Conservation (phyloP, 2,888 invertebrate species). For the Carterocephalus palaemon region DNA sequence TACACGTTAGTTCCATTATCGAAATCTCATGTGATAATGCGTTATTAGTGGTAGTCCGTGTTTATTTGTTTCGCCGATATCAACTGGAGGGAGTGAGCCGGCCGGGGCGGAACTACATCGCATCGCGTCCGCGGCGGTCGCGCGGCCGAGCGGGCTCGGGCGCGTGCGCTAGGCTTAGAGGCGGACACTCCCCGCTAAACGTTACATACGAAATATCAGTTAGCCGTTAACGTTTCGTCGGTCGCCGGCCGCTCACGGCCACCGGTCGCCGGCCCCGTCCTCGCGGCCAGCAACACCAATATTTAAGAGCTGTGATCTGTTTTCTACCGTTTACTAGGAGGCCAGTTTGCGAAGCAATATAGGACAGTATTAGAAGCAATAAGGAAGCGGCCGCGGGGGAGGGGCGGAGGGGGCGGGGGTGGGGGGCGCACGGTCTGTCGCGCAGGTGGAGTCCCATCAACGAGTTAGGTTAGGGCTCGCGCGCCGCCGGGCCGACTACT, state of each 20-base stretch:
- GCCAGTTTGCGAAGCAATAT: conserved; percentile 21
- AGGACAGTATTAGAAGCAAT: conserved; percentile 25
- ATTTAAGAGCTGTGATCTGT: conserved; percentile 26
- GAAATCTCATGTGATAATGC: too few relatives aligned
- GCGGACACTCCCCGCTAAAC: not conserved
- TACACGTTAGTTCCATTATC: too few relatives aligned
- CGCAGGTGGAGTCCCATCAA: conserved; percentile 66
- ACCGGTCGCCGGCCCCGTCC: not conserved
- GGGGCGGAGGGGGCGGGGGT: conserved; percentile 11
- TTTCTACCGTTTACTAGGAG: conserved; percentile 13
- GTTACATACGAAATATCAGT: too few relatives aligned
- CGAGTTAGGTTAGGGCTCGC: conserved; percentile 64
- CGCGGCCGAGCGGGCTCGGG: not conserved
- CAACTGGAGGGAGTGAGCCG: conserved; percentile 2
- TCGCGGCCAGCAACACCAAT: conserved; percentile 7
- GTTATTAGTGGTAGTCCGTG: too few relatives aligned
- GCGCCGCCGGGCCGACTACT: conserved; percentile 46
- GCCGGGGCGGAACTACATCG: too few relatives aligned
- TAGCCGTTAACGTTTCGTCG: not conserved
- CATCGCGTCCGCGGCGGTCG: too few relatives aligned
- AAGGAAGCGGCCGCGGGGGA: conserved; percentile 6
- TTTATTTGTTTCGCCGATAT: too few relatives aligned
- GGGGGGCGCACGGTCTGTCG: too few relatives aligned
- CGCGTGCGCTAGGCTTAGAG: not conserved
- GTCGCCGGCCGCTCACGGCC: not conserved